These are phyloP conservation scores for Synanceia verrucosa DNA, from an alignment of 2,797 vertebrate genomes.

Conservation along the genomic window DNA sequence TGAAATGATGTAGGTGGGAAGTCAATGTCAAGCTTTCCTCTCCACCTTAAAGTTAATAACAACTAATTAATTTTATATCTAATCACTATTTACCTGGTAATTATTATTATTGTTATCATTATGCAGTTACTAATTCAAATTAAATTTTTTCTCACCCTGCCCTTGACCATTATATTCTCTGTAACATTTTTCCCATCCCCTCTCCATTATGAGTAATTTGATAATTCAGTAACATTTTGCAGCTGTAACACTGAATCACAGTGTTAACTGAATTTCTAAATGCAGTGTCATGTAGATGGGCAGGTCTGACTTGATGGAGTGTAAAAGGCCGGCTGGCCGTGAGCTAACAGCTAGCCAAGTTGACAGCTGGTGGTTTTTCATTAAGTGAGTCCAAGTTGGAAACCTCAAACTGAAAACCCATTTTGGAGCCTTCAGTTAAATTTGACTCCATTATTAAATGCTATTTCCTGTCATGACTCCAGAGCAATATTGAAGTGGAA, in stretches of 20 bases:
- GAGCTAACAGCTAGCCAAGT: slow-evolving; percentile 8
- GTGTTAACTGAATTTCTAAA: not conserved
- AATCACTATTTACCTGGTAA: not conserved
- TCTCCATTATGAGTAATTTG: not conserved
- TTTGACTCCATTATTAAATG: not conserved
- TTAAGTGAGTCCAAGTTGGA: not conserved
- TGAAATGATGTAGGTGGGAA: too few species aligned
- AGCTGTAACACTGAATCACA: not conserved
- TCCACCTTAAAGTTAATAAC: not conserved
- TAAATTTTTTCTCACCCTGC: not conserved
- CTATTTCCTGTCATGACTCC: not conserved
- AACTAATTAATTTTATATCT: not conserved
- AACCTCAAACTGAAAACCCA: not conserved
- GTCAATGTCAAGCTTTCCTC: too few species aligned
- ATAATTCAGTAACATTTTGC: not conserved
- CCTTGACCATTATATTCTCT: not conserved
- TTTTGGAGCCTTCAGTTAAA: not conserved
- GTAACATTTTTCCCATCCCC: not conserved
- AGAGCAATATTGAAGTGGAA: not conserved
- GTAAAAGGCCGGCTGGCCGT: not conserved
- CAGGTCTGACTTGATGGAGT: not conserved
- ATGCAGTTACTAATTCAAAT: too few species aligned
- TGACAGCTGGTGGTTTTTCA: slow-evolving; percentile 17
- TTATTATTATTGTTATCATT: too few species aligned
- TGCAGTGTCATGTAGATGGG: not conserved